Base-by-base conservation (phyloP, 2,113 vertebrate species). In the Verasper variegatus region DNA sequence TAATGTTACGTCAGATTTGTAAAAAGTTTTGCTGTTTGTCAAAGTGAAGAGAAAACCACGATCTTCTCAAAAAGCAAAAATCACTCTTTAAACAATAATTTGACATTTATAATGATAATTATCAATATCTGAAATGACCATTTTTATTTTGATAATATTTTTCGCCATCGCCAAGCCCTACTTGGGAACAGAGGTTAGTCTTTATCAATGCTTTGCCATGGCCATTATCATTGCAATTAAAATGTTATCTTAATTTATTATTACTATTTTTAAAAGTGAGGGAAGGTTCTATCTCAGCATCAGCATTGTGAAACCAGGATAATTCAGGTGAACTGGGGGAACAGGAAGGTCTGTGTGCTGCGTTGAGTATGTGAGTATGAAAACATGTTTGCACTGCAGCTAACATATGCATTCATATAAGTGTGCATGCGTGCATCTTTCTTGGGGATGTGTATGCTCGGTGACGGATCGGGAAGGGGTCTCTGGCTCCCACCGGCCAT, bases 171-270 rank as follows among this genome's bases (percentile, higher is more conserved):
- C 35, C 2, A 37, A 37, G 35, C 8, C 8, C 35, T 37, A 10
- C 35, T 37, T 37, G 9, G 35, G 20, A 68, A 51, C 51, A 55
- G 56, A 75, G 61, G 47, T 60, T 58, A 21, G 55, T 60, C 10
- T 65, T 62, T 40, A 75, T 81, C 68, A 61, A 84, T 57, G 45
- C 52, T 84, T 27, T 71, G 57, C 37, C 63, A 75, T 21, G 31
- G 37, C 18, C 71, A 65, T 66, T 51, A 80, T 76, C 68, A 74
- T 64, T 42, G 10, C 40, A 12, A 42, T 42, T 42, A 42, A 42
- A 42, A 3, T 42, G 11, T 13, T 37, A 37, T 9, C 1, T 42
- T 42, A 0, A 42, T 42, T 42, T 13, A 42, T 42, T 13, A 3
- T 42, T 42, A 11, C 40, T 51, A 76, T 75, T 57, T 82, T 82